Evolutionary conservation across 2,888 invertebrate species (phyloP).

Genomic region (Helicoverpa assulta): DNA sequence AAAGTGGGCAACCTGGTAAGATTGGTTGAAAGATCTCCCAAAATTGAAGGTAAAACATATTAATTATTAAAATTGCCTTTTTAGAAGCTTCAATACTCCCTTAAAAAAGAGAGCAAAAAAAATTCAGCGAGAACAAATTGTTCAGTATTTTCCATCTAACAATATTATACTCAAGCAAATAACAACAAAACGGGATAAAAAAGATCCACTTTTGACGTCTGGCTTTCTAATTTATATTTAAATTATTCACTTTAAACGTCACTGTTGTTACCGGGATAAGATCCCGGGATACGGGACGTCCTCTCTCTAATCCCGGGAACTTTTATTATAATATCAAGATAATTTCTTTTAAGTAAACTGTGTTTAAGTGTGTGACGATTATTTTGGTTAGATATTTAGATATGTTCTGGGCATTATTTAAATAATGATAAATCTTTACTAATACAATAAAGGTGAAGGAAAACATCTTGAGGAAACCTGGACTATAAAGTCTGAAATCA

Average conservation of each 20-base stretch:
- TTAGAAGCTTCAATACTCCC: not conserved
- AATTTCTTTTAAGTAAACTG: too few species aligned
- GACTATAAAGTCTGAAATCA: too few species aligned
- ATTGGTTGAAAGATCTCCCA: too few species aligned
- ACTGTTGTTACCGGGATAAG: constrained; percentile 26
- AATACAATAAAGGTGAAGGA: too few species aligned
- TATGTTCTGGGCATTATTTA: too few species aligned
- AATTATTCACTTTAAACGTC: constrained; percentile 50
- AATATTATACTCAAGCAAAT: constrained; percentile 10
- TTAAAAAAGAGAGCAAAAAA: not conserved
- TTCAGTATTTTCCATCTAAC: constrained; percentile 6
- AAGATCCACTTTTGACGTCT: constrained; percentile 29
- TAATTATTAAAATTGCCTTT: not conserved
- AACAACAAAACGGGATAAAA: constrained; percentile 15
- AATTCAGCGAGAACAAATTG: not conserved
- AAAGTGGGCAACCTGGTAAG: too few species aligned
- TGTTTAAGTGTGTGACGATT: constrained; percentile 20
- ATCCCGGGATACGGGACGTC: constrained; percentile 26
- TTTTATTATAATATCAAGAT: constrained; percentile 46
- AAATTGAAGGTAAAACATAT: too few species aligned
- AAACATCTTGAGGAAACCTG: too few species aligned
- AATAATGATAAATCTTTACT: too few species aligned
- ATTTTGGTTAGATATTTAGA: constrained; percentile 13
- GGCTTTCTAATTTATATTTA: constrained; percentile 49
- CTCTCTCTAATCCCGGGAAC: constrained; percentile 30